Evolutionary conservation across 2,888 invertebrate species (phyloP).

Genomic region (Ecdyonurus torrentis): DNA sequence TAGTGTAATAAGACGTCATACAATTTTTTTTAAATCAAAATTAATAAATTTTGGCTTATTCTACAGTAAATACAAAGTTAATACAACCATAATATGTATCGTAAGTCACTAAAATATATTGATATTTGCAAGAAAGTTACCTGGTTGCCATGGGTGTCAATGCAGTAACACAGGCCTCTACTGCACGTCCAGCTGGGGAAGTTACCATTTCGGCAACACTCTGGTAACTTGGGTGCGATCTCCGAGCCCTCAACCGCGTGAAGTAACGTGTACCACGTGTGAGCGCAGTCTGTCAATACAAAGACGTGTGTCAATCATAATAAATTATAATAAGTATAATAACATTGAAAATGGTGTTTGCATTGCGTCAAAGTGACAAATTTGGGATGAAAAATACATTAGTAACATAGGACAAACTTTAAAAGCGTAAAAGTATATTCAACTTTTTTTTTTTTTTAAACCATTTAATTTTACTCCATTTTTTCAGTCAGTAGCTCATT

Average conservation of each 20-base stretch:
- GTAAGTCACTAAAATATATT: not conserved
- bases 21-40: too few species aligned
- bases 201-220: constrained; percentile 45
- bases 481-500: too few species aligned
- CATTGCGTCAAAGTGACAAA: constrained; percentile 2
- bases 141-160: constrained; percentile 39
- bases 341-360: too few species aligned
- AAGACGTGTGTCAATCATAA: not conserved
- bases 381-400: constrained; percentile 4
- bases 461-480: too few species aligned
- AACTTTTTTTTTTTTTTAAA: too few species aligned
- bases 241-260: constrained; percentile 19
- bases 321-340: too few species aligned
- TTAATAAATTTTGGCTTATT: too few species aligned
- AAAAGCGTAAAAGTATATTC: too few species aligned
- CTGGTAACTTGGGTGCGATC: constrained; percentile 27
- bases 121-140: constrained; percentile 5
- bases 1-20: too few species aligned
- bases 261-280: constrained; percentile 31
- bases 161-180: constrained; percentile 42
- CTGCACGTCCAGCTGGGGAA: constrained; percentile 42
- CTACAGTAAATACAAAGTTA: too few species aligned
- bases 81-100: too few species aligned
- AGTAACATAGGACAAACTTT: too few species aligned
- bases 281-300: constrained; percentile 40